These are phyloP conservation scores for Bagarius yarrelli DNA, from an alignment of 2,113 vertebrate genomes.

Conservation along the genomic window DNA sequence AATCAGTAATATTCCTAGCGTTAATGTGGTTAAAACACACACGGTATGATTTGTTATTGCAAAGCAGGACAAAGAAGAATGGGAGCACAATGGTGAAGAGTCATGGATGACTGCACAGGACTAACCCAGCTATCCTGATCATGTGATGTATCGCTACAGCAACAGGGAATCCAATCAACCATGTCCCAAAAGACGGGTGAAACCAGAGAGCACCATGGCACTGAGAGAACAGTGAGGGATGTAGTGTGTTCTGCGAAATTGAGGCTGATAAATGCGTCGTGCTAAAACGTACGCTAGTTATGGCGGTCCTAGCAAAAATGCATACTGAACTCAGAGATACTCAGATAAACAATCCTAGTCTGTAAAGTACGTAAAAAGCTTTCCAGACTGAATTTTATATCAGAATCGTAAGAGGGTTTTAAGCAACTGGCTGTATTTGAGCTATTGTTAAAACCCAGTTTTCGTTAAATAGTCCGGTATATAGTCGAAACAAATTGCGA, in stretches of 20 bases:
- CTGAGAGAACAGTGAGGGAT: not conserved
- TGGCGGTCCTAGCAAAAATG: not conserved
- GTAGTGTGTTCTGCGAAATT: not conserved
- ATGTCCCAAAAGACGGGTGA: conserved; percentile 80
- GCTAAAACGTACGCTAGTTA: not conserved
- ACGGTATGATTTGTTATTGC: not conserved
- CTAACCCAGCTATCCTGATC: conserved; percentile 89
- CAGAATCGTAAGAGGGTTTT: not conserved
- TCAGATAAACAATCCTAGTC: not conserved
- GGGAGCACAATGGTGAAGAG: conserved; percentile 48
- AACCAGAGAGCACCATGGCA: conserved; percentile 22
- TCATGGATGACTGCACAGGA: conserved; percentile 74
- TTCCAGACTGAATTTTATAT: not conserved
- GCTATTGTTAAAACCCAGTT: not conserved
- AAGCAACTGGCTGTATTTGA: not conserved
- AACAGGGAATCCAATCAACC: conserved; percentile 86
- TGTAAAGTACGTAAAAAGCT: not conserved
- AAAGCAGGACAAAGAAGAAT: not conserved
- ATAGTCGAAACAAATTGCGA: not conserved
- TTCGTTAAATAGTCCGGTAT: not conserved
- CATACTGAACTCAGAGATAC: not conserved
- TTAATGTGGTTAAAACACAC: not conserved
- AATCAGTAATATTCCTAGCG: not conserved
- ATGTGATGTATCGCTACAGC: conserved; percentile 94
- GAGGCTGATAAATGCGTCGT: not conserved